A percentile compares a stretch with the other conserved stretches of the same genome.
These are phyloP conservation scores for Campylomormyrus numenius DNA, from an alignment of 2,113 vertebrate species.

Conservation along the genomic window DNA sequence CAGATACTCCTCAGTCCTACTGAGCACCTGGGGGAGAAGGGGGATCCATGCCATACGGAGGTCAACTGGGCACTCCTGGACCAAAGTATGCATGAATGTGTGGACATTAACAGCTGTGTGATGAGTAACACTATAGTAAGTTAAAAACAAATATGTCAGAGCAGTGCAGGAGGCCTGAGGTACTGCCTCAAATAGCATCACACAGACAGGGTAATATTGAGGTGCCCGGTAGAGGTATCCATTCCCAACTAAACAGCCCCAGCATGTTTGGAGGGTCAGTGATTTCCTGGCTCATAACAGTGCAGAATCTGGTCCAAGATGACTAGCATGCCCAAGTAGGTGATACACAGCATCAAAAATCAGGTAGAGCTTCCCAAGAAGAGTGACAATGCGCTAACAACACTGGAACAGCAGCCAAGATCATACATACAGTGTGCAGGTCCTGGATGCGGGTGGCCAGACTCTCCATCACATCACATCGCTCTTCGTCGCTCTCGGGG, in stretches of 20 bases:
- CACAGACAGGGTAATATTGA: neutral
- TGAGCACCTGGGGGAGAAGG: slow-evolving; percentile 72
- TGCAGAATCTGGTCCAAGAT: neutral
- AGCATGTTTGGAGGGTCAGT: neutral
- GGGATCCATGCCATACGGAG: neutral
- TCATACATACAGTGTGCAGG: slow-evolving; percentile 71
- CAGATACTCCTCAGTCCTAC: slow-evolving; percentile 89
- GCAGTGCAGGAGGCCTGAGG: neutral
- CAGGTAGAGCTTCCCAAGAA: neutral
- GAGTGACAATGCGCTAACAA: neutral
- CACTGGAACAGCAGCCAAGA: neutral
- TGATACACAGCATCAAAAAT: neutral
- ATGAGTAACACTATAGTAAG: neutral
- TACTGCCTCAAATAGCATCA: neutral
- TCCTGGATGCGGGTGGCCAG: slow-evolving; percentile 83
- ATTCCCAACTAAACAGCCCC: neutral
- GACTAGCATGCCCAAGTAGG: neutral
- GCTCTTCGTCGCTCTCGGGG: slow-evolving; percentile 74
- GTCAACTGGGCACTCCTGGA: neutral
- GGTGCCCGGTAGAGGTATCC: neutral
- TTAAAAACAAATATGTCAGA: neutral
- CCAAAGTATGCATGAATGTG: neutral
- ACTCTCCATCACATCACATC: slow-evolving; percentile 74
- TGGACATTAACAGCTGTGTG: neutral
- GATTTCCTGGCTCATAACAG: neutral